Evolutionary conservation across 2,797 vertebrate genomes (phyloP), one percentile per base, ranked within the genome.

Genomic region (Rhabdomys pumilio): DNA sequence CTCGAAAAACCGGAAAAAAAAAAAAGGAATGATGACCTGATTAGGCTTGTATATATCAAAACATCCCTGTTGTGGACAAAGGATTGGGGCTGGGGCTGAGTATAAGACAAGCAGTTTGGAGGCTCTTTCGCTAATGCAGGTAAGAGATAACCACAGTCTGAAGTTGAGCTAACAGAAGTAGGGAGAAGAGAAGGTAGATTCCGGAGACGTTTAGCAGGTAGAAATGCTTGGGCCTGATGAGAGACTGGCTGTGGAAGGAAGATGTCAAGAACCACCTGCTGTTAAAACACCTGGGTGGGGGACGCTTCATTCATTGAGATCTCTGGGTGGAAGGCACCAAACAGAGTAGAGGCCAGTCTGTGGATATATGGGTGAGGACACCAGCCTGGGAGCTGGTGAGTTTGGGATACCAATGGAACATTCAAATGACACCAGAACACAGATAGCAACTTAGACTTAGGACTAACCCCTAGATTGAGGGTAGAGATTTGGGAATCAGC

Each of bases 81-180:
- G 38, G 41, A 85, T 92, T 61, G 63, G 57, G 55, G n/a, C 24
- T 41, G 4, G 24, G 26, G 22, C 5, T 55, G 86, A 72, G 57
- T 65, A 84, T 31, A 61, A 96, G 86, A 94, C 93, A 97, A 96
- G 87, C 94, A 97, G 85, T 72, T 59, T 38, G 57, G 77, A 97
- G 81, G 69, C 89, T 96, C 76, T 95, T 96, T 79, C 26, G 82
- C 63, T 94, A 82, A 67, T 59, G 90, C 53, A 94, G 29, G 44
- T 26, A 61, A 84, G 84, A 95, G 84, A 90, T 75, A 89, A 91
- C 77, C 82, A 94, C 59, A 91, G 79, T 19, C 72, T 90, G 34
- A 88, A 89, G 63, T 41, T 96, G 73, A 47, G 50, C 3, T 24
- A 47, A 69, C 94, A 89, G 79, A 69, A 89, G 44, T 81, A 79